Evolutionary conservation across 2,888 invertebrate species (phyloP), one percentile per base, ranked within the genome.

Genomic region (Psylliodes chrysocephalus): DNA sequence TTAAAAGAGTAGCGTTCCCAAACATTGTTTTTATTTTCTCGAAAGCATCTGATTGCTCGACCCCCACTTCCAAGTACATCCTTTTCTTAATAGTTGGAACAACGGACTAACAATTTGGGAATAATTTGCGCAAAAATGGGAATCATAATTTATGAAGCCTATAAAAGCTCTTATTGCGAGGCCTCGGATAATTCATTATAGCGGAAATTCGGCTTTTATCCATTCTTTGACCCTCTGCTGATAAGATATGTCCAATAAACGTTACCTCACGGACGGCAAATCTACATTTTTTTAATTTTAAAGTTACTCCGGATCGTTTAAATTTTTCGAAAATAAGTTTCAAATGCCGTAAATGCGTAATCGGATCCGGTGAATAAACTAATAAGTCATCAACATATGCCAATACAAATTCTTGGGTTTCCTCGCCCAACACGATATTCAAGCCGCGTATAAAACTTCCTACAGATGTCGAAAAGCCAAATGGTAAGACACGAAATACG

Each of bases 281-380:
- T n/a, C 59, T 17, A 12, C 61, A 68, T 56, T 70, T 71, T 0
- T 63, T 56, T 7, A 70, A 54, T 6, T 63, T 67, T 1, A 69
- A 30, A 6, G 38, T 38, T 14, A 38, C 5, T 3, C 38, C 38
- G 3, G 38, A 4, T 4, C 15, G 3, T 14, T 8, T n/a, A n/a
- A n/a, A n/a, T n/a, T n/a, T n/a, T n/a, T n/a, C n/a, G n/a, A n/a
- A n/a, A n/a, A n/a, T n/a, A n/a, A n/a, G n/a, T n/a, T n/a, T n/a
- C n/a, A n/a, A n/a, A n/a, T n/a, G n/a, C n/a, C n/a, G n/a, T n/a
- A 38, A 38, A 38, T 38, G 38, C 10, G 3, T n/a, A 4, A 6
- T n/a, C 4, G 15, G 12, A 4, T 4, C 3, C 12, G 5, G 3
- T 5, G 38, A 38, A 38, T 12, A 38, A 38, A 38, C 10, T 8